Conservation (phyloP, 2,113 vertebrate genomes). For the Carassius gibelio region DNA sequence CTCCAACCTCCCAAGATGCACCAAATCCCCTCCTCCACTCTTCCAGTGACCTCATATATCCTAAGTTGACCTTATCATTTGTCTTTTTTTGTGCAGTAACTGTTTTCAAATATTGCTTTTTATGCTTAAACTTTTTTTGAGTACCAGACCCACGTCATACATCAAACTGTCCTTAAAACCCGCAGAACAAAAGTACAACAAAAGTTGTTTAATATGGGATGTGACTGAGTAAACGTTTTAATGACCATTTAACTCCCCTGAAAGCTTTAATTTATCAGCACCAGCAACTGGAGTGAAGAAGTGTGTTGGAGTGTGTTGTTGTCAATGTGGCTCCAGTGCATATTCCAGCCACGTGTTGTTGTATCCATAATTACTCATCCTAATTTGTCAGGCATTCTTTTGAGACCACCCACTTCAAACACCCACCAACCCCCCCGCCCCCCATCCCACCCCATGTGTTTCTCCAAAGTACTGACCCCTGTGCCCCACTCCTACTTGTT, state of each 20-base stretch:
- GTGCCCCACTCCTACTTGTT: conserved; percentile 15
- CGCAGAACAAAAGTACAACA: background rate
- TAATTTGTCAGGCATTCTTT: conserved; percentile 50
- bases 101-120: background rate
- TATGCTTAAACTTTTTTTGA: background rate
- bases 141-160: background rate
- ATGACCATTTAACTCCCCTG: too few relatives aligned
- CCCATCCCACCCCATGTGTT: conserved; percentile 3
- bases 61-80: background rate
- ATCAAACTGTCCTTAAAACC: too few relatives aligned
- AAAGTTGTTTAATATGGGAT: too few relatives aligned
- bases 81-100: background rate
- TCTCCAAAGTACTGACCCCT: conserved; percentile 47
- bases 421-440: background rate
- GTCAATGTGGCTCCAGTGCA: conserved; percentile 21
- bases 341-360: conserved; percentile 43
- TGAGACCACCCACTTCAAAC: conserved; percentile 30
- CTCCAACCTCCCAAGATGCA: conserved; percentile 14
- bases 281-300: background rate
- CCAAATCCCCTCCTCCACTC: conserved; percentile 16
- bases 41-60: conserved; percentile 9
- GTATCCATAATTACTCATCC: conserved; percentile 59
- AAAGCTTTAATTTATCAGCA: background rate
- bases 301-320: conserved; percentile 5
- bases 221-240: background rate